phyloP scores from a whole-genome alignment of 2,797 vertebrate genomes.

The Melanotaenia boesemani region DNA sequence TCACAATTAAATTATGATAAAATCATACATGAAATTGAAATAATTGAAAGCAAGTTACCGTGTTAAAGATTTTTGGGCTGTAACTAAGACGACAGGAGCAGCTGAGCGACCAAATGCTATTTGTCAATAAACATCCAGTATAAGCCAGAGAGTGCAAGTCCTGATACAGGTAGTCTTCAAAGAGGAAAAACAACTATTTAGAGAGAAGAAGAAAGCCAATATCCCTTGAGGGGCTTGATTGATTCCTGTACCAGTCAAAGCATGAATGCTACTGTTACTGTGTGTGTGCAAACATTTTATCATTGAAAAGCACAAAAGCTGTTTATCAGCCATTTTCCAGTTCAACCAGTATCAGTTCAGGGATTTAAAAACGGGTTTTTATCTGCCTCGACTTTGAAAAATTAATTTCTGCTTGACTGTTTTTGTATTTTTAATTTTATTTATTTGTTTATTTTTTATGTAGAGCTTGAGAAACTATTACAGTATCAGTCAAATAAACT shows the following conservation, averaged over 20 bases:
- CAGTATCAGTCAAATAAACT: no score
- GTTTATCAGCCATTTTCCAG: slow-evolving; percentile 6
- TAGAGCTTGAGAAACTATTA: not conserved
- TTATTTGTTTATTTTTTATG: not conserved
- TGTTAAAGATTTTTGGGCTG: not conserved
- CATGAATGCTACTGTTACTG: slow-evolving; percentile 8
- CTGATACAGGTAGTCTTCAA: slow-evolving; percentile 31
- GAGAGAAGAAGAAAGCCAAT: slow-evolving; percentile 21
- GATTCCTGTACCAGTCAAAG: slow-evolving; percentile 32
- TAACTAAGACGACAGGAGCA: slow-evolving; percentile 33
- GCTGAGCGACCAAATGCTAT: slow-evolving; percentile 25
- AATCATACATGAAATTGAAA: no score
- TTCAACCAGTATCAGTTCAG: slow-evolving; percentile 1
- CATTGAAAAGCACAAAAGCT: slow-evolving; percentile 35
- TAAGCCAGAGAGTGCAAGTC: slow-evolving; percentile 17
- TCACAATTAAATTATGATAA: no score
- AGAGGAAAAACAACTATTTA: slow-evolving; percentile 25
- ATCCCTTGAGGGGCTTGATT: slow-evolving; percentile 29
- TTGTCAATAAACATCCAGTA: slow-evolving; percentile 36
- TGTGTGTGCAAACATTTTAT: slow-evolving; percentile 44
- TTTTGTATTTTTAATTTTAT: slow-evolving; percentile 5
- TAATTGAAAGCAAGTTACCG: no score
- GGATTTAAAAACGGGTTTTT: slow-evolving; percentile 16
- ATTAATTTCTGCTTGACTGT: slow-evolving; percentile 1
- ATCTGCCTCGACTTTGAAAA: not conserved